Conservation (phyloP, 2,888 invertebrate species). For the Cosmia pyralina region DNA sequence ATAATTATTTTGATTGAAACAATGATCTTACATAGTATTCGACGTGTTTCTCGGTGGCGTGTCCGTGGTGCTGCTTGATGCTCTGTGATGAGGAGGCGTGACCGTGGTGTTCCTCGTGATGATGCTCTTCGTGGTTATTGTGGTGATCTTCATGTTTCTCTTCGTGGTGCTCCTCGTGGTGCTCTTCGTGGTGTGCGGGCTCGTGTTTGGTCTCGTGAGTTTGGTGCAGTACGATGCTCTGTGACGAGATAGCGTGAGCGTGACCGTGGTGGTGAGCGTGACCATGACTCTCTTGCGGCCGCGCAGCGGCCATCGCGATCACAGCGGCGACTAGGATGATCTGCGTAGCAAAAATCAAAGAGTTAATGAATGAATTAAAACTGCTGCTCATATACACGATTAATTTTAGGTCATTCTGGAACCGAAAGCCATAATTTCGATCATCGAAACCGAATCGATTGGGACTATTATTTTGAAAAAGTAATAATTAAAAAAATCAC, state of each 20-base stretch:
- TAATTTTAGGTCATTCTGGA: too few species aligned
- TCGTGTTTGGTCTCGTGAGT: slow-evolving; percentile 36
- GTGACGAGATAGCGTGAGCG: slow-evolving; percentile 73
- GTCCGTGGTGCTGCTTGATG: slow-evolving; percentile 71
- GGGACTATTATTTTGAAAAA: too few species aligned
- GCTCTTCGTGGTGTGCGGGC: slow-evolving; percentile 39
- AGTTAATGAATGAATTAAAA: neutral
- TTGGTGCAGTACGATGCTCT: slow-evolving; percentile 72
- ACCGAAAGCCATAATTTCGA: too few species aligned
- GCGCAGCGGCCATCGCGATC: slow-evolving; percentile 45
- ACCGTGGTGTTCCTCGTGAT: slow-evolving; percentile 56
- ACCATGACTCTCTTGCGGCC: slow-evolving; percentile 54
- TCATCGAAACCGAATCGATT: too few species aligned
- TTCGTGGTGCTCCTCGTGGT: slow-evolving; percentile 7
- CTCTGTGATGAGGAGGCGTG: slow-evolving; percentile 74
- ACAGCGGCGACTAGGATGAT: slow-evolving; percentile 39
- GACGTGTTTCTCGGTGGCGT: slow-evolving; percentile 62
- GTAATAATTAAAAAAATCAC: too few species aligned
- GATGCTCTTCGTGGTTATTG: slow-evolving; percentile 27
- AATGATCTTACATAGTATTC: slow-evolving; percentile 53
- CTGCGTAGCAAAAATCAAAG: neutral
- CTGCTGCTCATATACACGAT: too few species aligned
- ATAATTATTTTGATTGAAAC: neutral
- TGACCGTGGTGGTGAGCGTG: slow-evolving; percentile 66
- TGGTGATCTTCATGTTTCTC: neutral